These are phyloP conservation scores for Creontiades dilutus DNA, from an alignment of 2,888 invertebrate species.

Conservation along the genomic window DNA sequence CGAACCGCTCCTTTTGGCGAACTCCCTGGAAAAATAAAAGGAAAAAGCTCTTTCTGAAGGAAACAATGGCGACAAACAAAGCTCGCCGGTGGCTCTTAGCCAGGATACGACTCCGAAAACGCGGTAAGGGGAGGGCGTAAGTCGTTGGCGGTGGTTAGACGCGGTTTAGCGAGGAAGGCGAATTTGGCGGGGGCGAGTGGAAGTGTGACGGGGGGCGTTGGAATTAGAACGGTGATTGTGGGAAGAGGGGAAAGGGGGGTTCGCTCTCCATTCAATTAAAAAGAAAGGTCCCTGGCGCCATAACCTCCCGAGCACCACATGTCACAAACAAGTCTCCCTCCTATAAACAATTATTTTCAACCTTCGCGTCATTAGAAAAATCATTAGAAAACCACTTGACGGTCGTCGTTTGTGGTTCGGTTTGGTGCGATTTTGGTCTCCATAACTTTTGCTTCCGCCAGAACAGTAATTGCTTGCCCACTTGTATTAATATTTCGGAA, in stretches of 20 bases:
- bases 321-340: constrained; percentile 6
- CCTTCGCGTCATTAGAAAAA: neutral
- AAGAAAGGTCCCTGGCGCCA: constrained; percentile 22
- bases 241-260: neutral
- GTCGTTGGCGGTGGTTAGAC: constrained; percentile 28
- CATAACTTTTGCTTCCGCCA: too few species aligned
- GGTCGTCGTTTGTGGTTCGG: too few species aligned
- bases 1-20: neutral
- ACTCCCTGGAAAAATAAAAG: neutral
- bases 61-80: constrained; percentile 29
- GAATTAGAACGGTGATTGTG: too few species aligned
- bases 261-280: constrained; percentile 32
- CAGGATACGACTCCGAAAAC: constrained; percentile 25
- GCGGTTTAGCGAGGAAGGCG: neutral
- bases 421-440: too few species aligned
- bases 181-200: neutral
- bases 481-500: too few species aligned
- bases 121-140: neutral
- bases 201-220: neutral
- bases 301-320: neutral
- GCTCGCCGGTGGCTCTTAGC: constrained; percentile 6
- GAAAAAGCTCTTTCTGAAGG: neutral
- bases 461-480: too few species aligned
- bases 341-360: neutral
- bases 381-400: too few species aligned